A percentile compares a stretch with the other conserved stretches of the same genome.
phyloP scores from a whole-genome alignment of 1,140 invertebrate genomes.

The Halesus radiatus region DNA sequence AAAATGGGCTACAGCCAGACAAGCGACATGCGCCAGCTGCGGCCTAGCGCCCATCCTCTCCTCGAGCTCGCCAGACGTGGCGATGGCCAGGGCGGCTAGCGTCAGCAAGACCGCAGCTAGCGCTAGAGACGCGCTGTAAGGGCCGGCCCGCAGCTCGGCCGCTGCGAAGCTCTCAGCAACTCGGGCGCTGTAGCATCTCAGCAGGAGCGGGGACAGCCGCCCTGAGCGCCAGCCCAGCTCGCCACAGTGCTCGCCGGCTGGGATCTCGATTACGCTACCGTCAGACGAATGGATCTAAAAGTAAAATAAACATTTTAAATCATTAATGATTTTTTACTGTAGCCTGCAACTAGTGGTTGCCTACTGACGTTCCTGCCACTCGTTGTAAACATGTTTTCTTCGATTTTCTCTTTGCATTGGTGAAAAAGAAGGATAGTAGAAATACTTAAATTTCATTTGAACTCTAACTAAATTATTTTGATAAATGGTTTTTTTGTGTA shows the following conservation, averaged over 20 bases:
- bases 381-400: no score
- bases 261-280: background rate
- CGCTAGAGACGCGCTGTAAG: constrained; percentile 16
- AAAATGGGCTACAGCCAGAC: constrained; percentile 38
- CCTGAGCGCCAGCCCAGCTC: constrained; percentile 28
- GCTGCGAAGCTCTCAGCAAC: background rate
- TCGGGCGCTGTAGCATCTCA: constrained; percentile 28
- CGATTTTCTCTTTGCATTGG: no score
- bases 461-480: no score
- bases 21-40: constrained; percentile 36
- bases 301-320: no score
- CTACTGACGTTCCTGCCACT: no score
- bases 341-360: no score
- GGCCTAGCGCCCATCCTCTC: constrained; percentile 22
- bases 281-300: no score
- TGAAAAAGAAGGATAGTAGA: no score
- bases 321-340: no score
- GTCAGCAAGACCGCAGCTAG: constrained; percentile 20
- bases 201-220: constrained; percentile 24
- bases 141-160: background rate
- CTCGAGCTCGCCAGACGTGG: constrained; percentile 18
- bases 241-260: constrained; percentile 32
- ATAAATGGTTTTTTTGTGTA: no score
- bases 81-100: constrained; percentile 31
- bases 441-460: no score